Conservation (phyloP, 2,797 vertebrate genomes). For the Gobionotothen gibberifrons region DNA sequence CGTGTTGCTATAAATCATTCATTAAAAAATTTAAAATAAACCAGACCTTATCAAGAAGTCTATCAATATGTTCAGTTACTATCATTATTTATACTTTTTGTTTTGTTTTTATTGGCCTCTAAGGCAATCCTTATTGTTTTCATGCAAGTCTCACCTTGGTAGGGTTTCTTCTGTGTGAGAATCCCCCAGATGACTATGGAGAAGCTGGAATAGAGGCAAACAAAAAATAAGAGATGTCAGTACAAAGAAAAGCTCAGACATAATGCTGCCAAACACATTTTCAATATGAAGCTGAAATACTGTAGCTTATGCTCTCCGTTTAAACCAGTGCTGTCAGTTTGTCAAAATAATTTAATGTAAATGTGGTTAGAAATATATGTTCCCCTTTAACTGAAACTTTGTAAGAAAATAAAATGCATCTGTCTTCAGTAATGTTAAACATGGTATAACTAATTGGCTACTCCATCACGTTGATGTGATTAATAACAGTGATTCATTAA, state of each 20-base stretch:
- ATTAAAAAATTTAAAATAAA: not conserved
- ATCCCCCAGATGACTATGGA: conserved; percentile 97
- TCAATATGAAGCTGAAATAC: not conserved
- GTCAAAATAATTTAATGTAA: not conserved
- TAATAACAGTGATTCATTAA: conserved; percentile 22
- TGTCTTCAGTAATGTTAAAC: not conserved
- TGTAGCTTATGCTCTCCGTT: not conserved
- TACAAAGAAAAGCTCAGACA: not conserved
- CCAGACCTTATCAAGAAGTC: not conserved
- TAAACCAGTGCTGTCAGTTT: not conserved
- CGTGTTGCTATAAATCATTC: not conserved
- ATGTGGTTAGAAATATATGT: not conserved
- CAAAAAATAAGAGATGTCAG: conserved; percentile 12
- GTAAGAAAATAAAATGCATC: not conserved
- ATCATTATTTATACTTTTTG: not conserved
- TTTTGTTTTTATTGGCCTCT: not conserved
- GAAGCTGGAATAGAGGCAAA: conserved; percentile 83
- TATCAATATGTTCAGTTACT: not conserved
- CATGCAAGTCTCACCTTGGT: conserved; percentile 87
- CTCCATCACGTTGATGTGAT: not conserved
- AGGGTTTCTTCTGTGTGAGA: conserved; percentile 97
- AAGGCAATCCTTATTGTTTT: not conserved
- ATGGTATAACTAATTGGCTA: not conserved
- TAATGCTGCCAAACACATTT: not conserved
- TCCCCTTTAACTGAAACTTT: not conserved